Base-by-base conservation (phyloP, 2,888 invertebrate genomes). In the Julus scanicus region DNA sequence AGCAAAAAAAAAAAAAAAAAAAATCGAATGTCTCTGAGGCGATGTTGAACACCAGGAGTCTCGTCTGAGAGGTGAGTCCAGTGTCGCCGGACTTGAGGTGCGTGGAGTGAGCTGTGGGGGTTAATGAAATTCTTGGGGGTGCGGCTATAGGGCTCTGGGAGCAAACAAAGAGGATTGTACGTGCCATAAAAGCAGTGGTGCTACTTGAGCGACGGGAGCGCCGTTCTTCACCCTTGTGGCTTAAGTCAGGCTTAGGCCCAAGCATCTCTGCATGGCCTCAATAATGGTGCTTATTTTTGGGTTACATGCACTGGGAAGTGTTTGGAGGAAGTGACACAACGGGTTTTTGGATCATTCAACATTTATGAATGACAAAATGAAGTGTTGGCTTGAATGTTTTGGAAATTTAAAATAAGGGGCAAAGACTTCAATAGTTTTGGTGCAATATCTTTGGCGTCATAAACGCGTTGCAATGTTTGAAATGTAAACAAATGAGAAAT, bases 151-250 rank as follows among this genome's bases (percentile, higher is more conserved):
- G 71, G n/a, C n/a, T 17, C n/a, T 63, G 63, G 63, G 63, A 63
- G n/a, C 71, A 20, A 71, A 71, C 71, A 71, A 71, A 9, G 71
- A 20, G 15, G 29, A 71, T 29, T 71, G 71, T 71, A 71, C 71
- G 71, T 71, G 71, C 71, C 71, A 71, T 71, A 71, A 71, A 71
- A 71, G 71, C 29, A 4, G 71, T 71, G 71, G 29, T 2, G 71
- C 71, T 71, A 71, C 71, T 71, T 71, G 71, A 71, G 71, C 63
- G 63, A 63, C 63, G 63, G 63, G 63, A 63, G 63, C 63, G 63
- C 63, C 71, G 71, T 29, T 53, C 29, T 9, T 20, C 5, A n/a
- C 57, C 57, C 71, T 20, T 20, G 71, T 20, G 71, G 71, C 20
- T 71, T 71, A 71, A 57, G 29, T 6, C 71, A 20, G 29, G 71